Evolutionary conservation across 2,888 invertebrate species (phyloP), one percentile per base, ranked within the genome.

Genomic region (Bellardia pandia): DNA sequence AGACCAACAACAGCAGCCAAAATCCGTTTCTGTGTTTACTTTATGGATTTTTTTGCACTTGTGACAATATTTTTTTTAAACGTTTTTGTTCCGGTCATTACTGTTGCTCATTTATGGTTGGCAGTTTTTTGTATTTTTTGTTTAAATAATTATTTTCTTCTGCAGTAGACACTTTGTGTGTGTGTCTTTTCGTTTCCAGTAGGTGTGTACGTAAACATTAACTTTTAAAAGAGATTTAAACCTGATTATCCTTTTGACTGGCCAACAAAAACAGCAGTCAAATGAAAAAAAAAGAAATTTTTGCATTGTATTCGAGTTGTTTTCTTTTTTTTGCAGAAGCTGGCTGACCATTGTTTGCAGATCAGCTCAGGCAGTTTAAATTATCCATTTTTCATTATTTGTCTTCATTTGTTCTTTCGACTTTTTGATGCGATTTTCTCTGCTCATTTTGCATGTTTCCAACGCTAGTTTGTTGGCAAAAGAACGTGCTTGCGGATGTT

Each of bases 181-280:
- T 51, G 68, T 75, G 51, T 64, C 33, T 84, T 77, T 83, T 74
- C 53, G 40, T 77, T 81, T 72, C 51, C 79, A 81, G 93, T 91
- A 92, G 92, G 93, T 92, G 92, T 92, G 92, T 92, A 90, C 90
- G 90, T 91, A 92, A 92, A 92, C 92, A 93, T 93, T 93, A 93
- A 93, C 92, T 93, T 92, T 93, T 92, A 91, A 93, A 93, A 93
- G 92, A 91, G 90, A 92, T 91, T 91, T 93, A 92, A 93, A 91
- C 91, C 93, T 90, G 93, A 93, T 93, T 93, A 93, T 93, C 93
- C 92, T 91, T 91, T 92, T 86, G 88, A 74, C 86, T 85, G 82
- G 83, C 68, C 56, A 56, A 60, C 60, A 48, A 60, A 80, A 75
- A 62, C 72, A 72, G 51, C 58, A 66, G 33, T 68, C 62, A 30